phyloP scores from a whole-genome alignment of 2,888 invertebrate genomes.

The Rhagonycha fulva region DNA sequence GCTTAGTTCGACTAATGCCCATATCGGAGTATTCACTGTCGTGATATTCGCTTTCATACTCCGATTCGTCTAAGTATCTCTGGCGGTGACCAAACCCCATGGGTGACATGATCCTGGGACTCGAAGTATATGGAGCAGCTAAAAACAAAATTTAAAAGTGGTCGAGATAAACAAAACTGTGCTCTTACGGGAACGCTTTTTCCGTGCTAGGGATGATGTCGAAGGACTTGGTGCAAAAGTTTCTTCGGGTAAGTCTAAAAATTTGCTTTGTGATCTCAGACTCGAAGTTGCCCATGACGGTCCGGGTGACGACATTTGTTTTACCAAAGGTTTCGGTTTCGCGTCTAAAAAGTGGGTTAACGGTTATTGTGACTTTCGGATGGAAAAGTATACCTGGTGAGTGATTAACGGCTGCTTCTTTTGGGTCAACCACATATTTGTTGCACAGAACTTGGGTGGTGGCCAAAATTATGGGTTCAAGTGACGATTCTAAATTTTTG shows the following conservation, averaged over 20 bases:
- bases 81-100: slow-evolving; percentile 68
- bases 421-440: slow-evolving; percentile 67
- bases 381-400: slow-evolving; percentile 39
- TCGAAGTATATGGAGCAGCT: slow-evolving; percentile 49
- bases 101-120: slow-evolving; percentile 70
- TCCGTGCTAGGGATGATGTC: not conserved
- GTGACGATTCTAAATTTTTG: slow-evolving; percentile 45
- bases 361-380: not conserved
- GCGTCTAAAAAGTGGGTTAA: not conserved
- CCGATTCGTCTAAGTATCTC: slow-evolving; percentile 63
- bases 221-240: slow-evolving; percentile 33
- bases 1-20: slow-evolving; percentile 60
- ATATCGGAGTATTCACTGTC: slow-evolving; percentile 48
- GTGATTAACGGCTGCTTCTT: slow-evolving; percentile 47
- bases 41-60: slow-evolving; percentile 62
- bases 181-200: slow-evolving; percentile 17
- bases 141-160: not conserved
- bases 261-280: slow-evolving; percentile 41
- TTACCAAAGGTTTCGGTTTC: not conserved
- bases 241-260: slow-evolving; percentile 48
- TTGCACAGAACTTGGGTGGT: slow-evolving; percentile 71
- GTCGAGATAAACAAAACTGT: not conserved
- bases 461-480: slow-evolving; percentile 52
- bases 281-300: slow-evolving; percentile 42
- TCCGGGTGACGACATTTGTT: slow-evolving; percentile 16